These are phyloP conservation scores for Pangasius macronema DNA, from an alignment of 2,797 vertebrate genomes.

Conservation along the genomic window DNA sequence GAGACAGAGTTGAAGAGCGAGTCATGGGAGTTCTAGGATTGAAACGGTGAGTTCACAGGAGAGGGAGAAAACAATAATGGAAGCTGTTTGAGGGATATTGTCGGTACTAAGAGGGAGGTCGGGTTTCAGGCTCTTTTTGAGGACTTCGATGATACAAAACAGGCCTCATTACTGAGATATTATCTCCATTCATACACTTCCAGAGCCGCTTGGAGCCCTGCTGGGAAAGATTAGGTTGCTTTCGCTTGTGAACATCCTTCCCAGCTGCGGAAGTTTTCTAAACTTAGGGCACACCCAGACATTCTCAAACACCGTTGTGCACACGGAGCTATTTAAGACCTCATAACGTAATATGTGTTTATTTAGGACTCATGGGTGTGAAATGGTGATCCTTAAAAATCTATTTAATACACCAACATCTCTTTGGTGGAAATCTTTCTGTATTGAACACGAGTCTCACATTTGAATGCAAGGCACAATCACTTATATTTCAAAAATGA, in stretches of 20 bases:
- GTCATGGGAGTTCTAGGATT: conserved; percentile 35
- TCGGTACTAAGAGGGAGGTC: conserved; percentile 77
- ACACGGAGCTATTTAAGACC: neutral
- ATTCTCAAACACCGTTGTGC: conserved; percentile 3
- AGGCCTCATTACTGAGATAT: conserved; percentile 87
- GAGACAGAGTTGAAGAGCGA: neutral
- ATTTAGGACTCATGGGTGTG: conserved; percentile 8
- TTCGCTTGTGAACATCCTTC: conserved; percentile 78
- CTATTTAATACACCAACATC: neutral
- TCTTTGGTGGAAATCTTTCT: neutral
- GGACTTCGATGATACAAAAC: conserved; percentile 85
- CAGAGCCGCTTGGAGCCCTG: conserved; percentile 78
- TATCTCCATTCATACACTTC: conserved; percentile 87
- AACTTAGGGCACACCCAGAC: conserved; percentile 64
- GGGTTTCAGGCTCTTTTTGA: conserved; percentile 81
- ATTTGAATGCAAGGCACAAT: neutral
- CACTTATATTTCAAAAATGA: neutral
- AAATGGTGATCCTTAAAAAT: neutral
- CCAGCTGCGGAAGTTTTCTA: conserved; percentile 68
- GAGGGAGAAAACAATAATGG: conserved; percentile 81
- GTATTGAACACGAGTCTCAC: neutral
- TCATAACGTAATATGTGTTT: neutral
- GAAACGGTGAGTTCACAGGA: conserved; percentile 65
- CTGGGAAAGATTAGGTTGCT: conserved; percentile 84
- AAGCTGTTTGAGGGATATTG: conserved; percentile 79